These are phyloP conservation scores for Morpho helenor DNA, from an alignment of 2,888 invertebrate species.

Conservation along the genomic window DNA sequence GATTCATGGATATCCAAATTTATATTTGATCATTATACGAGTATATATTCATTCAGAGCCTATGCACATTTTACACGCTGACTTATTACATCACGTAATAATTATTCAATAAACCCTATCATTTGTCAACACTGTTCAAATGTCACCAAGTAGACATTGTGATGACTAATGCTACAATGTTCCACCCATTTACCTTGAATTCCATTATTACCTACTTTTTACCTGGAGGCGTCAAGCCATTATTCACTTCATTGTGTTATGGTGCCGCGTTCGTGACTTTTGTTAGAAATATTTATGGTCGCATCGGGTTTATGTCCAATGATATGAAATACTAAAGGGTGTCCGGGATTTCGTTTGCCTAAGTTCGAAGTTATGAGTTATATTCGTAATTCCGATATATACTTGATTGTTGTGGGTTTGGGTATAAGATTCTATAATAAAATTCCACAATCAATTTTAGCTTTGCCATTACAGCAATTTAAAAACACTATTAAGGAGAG, in stretches of 20 bases:
- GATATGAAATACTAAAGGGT: background rate
- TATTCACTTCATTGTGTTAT: conserved; percentile 64
- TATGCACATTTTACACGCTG: background rate
- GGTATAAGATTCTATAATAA: too few species aligned
- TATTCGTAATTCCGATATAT: too few species aligned
- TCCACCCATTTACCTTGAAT: conserved; percentile 61
- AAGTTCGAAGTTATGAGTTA: too few species aligned
- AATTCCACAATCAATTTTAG: too few species aligned
- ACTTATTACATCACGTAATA: conserved; percentile 38
- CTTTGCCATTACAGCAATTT: too few species aligned
- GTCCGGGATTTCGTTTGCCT: too few species aligned
- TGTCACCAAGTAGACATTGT: conserved; percentile 68
- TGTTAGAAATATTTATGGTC: conserved; percentile 23
- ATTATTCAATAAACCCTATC: conserved; percentile 72
- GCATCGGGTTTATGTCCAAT: conserved; percentile 4
- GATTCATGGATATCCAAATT: too few species aligned
- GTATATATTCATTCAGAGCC: too few species aligned
- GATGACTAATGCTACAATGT: conserved; percentile 71
- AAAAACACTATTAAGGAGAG: too few species aligned
- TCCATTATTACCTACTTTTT: conserved; percentile 68
- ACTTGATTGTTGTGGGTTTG: too few species aligned
- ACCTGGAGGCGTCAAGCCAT: conserved; percentile 63
- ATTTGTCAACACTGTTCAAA: conserved; percentile 70
- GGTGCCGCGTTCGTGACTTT: conserved; percentile 45
- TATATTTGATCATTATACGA: too few species aligned